A percentile compares a stretch with the other conserved stretches of the same genome.
Evolutionary conservation across 2,797 vertebrate species (phyloP).

Genomic region (Masticophis lateralis): DNA sequence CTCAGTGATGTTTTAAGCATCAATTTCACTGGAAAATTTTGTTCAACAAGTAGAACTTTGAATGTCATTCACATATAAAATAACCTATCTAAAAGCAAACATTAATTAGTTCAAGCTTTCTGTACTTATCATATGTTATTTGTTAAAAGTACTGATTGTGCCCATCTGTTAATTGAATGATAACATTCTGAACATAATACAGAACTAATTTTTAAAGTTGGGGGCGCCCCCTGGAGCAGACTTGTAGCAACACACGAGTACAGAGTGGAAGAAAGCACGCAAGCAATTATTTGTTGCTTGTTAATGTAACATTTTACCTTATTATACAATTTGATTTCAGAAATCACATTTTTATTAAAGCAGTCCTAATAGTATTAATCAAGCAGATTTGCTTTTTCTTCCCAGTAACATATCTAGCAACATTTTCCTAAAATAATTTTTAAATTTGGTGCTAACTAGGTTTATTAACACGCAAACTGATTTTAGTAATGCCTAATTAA

Average conservation of each 20-base stretch:
- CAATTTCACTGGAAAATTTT: background rate
- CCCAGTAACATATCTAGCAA: constrained; percentile 68
- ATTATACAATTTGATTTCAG: constrained; percentile 63
- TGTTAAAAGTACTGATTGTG: background rate
- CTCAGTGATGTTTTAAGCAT: background rate
- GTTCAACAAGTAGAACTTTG: background rate
- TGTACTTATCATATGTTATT: background rate
- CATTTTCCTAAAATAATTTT: constrained; percentile 75
- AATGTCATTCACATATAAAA: background rate
- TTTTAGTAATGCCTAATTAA: constrained; percentile 30
- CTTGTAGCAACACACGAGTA: background rate
- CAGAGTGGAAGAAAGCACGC: background rate
- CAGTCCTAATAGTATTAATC: constrained; percentile 75
- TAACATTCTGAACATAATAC: background rate
- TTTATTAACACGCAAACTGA: constrained; percentile 54
- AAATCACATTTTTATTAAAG: constrained; percentile 75
- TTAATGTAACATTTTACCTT: constrained; percentile 66
- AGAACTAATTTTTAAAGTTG: background rate
- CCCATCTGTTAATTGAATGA: background rate
- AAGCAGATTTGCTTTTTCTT: constrained; percentile 67
- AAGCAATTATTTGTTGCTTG: constrained; percentile 70
- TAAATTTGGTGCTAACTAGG: constrained; percentile 67
- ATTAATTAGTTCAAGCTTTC: background rate
- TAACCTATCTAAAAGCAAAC: background rate
- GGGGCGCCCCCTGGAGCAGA: background rate